These are phyloP conservation scores for Anoplophora glabripennis DNA, from an alignment of 1,140 invertebrate species.

Conservation along the genomic window DNA sequence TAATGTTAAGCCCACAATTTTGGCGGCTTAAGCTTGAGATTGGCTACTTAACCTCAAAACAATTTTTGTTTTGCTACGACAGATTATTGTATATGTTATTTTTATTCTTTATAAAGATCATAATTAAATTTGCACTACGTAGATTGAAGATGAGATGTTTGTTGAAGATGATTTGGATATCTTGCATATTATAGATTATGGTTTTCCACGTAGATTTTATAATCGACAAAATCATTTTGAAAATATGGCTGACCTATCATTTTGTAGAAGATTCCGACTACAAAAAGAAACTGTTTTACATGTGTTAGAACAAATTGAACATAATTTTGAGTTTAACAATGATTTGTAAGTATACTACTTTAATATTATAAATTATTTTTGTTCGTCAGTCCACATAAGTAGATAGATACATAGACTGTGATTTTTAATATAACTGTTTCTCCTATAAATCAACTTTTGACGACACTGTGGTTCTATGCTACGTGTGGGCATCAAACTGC, in stretches of 20 bases:
- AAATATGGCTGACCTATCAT: constrained; percentile 2
- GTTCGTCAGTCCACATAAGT: no score
- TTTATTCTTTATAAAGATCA: background rate
- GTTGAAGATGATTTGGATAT: constrained; percentile 6
- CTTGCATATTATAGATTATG: constrained; percentile 9
- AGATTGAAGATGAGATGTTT: constrained; percentile 12
- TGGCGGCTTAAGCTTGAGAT: background rate
- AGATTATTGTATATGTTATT: background rate
- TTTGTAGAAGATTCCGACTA: constrained; percentile 13
- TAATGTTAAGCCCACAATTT: background rate
- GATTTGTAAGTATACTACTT: background rate
- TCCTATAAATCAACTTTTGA: no score
- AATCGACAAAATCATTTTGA: background rate
- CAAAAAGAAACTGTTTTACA: constrained; percentile 5
- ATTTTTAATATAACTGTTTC: no score
- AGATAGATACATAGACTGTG: no score
- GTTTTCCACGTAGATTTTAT: constrained; percentile 5
- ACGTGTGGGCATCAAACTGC: no score
- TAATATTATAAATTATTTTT: no score
- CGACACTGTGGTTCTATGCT: no score
- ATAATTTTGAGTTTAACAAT: constrained; percentile 3
- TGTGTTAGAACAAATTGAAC: constrained; percentile 2
- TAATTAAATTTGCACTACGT: background rate
- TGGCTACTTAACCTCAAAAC: background rate
- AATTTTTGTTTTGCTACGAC: background rate